phyloP scores from a whole-genome alignment of 2,888 invertebrate genomes.

The Axea sp. region DNA sequence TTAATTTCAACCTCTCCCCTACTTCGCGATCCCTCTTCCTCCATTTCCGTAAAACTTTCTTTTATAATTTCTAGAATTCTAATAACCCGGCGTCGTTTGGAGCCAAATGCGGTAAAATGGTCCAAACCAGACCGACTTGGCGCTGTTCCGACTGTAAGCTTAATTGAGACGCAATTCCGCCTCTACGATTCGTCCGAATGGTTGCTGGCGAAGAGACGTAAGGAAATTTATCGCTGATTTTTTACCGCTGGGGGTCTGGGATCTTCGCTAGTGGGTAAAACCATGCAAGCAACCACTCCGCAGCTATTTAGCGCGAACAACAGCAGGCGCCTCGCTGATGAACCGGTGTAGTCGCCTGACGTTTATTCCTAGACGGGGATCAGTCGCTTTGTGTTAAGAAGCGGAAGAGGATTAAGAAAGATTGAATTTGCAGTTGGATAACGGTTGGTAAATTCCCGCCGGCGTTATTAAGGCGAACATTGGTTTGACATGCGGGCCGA shows the following conservation, averaged over 20 bases:
- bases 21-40: constrained; percentile 17
- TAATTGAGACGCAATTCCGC: constrained; percentile 52
- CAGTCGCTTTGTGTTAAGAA: constrained; percentile 20
- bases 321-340: no score
- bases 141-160: no score
- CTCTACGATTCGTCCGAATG: constrained; percentile 15
- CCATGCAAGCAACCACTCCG: no score
- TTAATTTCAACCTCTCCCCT: background rate
- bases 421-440: constrained; percentile 19
- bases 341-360: constrained; percentile 10
- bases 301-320: constrained; percentile 19
- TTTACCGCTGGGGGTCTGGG: no score
- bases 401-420: constrained; percentile 15
- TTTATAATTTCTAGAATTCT: constrained; percentile 38
- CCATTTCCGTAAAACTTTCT: constrained; percentile 27
- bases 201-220: background rate
- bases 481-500: constrained; percentile 17
- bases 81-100: constrained; percentile 20
- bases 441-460: constrained; percentile 7
- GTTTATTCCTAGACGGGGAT: constrained; percentile 21
- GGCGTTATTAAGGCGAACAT: constrained; percentile 8
- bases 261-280: no score
- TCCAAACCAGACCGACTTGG: constrained; percentile 30
- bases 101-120: constrained; percentile 13
- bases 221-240: constrained; percentile 4